A percentile compares a stretch with the other conserved stretches of the same genome.
Evolutionary conservation across 2,888 invertebrate species (phyloP).

Genomic region (Mesorhabditis spiculigera): DNA sequence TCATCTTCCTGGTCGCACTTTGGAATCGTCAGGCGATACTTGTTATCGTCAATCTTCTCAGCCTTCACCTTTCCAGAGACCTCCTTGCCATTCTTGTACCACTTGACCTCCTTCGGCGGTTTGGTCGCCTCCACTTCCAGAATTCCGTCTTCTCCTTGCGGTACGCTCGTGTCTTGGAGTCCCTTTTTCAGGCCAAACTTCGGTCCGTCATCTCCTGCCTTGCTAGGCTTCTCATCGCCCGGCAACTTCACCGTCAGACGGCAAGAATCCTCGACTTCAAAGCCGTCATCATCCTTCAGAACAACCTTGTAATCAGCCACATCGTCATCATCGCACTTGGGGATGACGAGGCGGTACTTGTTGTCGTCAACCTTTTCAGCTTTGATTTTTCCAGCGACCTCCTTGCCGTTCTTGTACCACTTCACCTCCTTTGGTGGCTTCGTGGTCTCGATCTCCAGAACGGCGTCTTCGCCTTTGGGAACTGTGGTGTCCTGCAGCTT

Average conservation of each 20-base stretch:
- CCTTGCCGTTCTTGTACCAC: constrained; percentile 68
- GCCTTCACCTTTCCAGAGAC: constrained; percentile 42
- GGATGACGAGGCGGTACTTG: constrained; percentile 58
- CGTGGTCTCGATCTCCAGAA: constrained; percentile 60
- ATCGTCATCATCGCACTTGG: constrained; percentile 58
- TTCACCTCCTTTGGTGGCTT: constrained; percentile 35
- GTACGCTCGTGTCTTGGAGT: constrained; percentile 69
- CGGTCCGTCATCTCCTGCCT: too few relatives aligned
- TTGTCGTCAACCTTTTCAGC: constrained; percentile 55
- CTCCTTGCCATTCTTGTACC: constrained; percentile 70
- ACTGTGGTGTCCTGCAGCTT: constrained; percentile 60
- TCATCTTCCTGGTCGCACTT: constrained; percentile 60
- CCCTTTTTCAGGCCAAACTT: constrained; percentile 69
- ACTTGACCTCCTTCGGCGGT: constrained; percentile 78
- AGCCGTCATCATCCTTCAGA: constrained; percentile 68
- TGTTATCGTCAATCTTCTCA: constrained; percentile 56
- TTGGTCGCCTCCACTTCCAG: constrained; percentile 68
- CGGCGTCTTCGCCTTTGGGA: constrained; percentile 59
- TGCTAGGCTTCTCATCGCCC: too few relatives aligned
- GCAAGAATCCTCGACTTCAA: constrained; percentile 52
- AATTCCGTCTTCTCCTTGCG: constrained; percentile 79
- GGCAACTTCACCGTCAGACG: too few relatives aligned
- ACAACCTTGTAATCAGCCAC: constrained; percentile 71
- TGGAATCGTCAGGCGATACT: constrained; percentile 58
- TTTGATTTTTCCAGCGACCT: constrained; percentile 37